Evolutionary conservation across 1,140 invertebrate genomes (phyloP).

Genomic region (Ladona fulva): DNA sequence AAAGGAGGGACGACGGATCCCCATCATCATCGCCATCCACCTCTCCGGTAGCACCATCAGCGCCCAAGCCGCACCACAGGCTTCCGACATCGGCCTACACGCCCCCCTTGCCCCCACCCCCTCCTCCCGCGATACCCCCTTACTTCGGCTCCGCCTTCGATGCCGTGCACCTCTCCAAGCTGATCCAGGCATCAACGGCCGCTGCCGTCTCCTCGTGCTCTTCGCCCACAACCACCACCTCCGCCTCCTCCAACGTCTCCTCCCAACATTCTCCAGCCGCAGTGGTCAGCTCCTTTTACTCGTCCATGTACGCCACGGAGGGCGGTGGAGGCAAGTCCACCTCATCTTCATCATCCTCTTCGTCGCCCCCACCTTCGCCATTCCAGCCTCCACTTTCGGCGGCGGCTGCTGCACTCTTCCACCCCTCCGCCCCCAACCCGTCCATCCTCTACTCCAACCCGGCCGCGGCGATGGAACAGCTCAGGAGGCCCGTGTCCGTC

Average conservation of each 20-base stretch:
- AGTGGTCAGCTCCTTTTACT: conserved; percentile 52
- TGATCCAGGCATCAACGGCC: conserved; percentile 34
- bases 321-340: neutral
- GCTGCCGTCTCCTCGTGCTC: neutral
- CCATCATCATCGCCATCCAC: neutral
- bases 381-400: neutral
- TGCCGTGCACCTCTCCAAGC: conserved; percentile 47
- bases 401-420: neutral
- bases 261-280: conserved; percentile 36
- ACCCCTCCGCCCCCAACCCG: neutral
- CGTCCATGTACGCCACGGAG: conserved; percentile 40
- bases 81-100: neutral
- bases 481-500: neutral
- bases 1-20: neutral
- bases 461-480: neutral
- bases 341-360: neutral
- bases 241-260: conserved; percentile 20
- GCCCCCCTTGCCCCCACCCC: conserved; percentile 39
- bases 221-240: conserved; percentile 25
- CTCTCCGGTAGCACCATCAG: neutral
- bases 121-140: conserved; percentile 31
- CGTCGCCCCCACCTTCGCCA: neutral
- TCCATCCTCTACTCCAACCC: neutral
- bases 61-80: neutral
- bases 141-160: conserved; percentile 55